Percentiles rank a stretch among this genome's conserved stretches.
Evolutionary conservation across 2,888 invertebrate species (phyloP).

Genomic region (Cantharis nigra): DNA sequence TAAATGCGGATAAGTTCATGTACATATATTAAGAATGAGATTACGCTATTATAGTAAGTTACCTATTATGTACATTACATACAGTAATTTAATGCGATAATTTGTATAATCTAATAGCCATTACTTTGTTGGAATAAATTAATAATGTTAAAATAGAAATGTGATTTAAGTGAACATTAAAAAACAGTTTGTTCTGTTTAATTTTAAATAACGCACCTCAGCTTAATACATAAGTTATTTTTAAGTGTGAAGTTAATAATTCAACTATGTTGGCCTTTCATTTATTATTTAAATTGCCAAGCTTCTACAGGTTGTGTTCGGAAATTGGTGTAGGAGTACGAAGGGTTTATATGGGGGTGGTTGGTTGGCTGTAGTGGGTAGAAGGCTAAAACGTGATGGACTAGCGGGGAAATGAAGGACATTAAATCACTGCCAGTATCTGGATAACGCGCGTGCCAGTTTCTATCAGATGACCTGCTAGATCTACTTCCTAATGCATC

Average conservation of each 20-base stretch:
- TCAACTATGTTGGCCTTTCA: conserved; percentile 14
- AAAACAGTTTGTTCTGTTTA: neutral
- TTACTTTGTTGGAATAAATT: neutral
- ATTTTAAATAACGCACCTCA: neutral
- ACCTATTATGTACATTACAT: too few relatives aligned
- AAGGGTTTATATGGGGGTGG: conserved; percentile 14
- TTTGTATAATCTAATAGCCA: neutral
- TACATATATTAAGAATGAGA: neutral
- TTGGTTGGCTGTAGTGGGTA: conserved; percentile 6
- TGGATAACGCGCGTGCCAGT: conserved; percentile 51
- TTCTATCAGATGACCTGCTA: conserved; percentile 54
- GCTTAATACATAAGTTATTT: neutral
- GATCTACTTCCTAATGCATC: conserved; percentile 41
- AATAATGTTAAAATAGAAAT: neutral
- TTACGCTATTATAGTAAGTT: neutral
- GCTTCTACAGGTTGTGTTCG: conserved; percentile 29
- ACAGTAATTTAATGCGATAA: neutral
- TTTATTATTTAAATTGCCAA: conserved; percentile 30
- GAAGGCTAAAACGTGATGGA: conserved; percentile 45
- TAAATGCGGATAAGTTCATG: neutral
- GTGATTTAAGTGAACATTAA: neutral
- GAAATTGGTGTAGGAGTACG: conserved; percentile 29
- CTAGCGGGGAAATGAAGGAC: conserved; percentile 49
- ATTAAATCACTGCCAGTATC: conserved; percentile 51
- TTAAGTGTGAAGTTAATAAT: neutral